These are phyloP conservation scores for Hetaerina titia DNA, from an alignment of 2,888 invertebrate species.

Conservation along the genomic window DNA sequence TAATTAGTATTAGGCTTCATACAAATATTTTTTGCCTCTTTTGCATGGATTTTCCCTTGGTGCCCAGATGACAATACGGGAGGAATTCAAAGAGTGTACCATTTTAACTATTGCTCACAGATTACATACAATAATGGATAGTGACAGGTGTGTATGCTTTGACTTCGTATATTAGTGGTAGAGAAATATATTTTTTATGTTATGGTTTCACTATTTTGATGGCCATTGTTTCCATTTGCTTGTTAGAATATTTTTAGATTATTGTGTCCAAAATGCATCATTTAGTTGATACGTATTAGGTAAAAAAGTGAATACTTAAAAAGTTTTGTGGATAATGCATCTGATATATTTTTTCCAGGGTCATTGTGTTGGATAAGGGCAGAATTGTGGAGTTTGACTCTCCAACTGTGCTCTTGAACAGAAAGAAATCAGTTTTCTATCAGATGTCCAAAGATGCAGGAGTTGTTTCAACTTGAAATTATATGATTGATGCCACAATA, in stretches of 20 bases:
- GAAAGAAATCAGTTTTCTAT: slow-evolving; percentile 77
- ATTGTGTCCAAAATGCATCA: no score
- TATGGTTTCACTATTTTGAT: no score
- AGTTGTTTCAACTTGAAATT: slow-evolving; percentile 72
- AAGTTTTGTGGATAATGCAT: not conserved
- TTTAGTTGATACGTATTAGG: no score
- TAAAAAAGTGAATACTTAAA: no score
- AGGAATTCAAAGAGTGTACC: slow-evolving; percentile 80
- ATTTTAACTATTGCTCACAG: slow-evolving; percentile 82
- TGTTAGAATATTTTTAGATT: no score
- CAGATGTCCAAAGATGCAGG: slow-evolving; percentile 79
- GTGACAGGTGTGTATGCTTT: slow-evolving; percentile 73
- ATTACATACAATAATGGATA: slow-evolving; percentile 80
- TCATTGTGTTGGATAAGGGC: slow-evolving; percentile 77
- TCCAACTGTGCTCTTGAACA: slow-evolving; percentile 75
- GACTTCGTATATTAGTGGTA: not conserved
- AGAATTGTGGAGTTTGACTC: slow-evolving; percentile 76
- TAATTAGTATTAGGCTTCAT: not conserved
- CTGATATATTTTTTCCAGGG: slow-evolving; percentile 75
- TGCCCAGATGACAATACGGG: slow-evolving; percentile 78
- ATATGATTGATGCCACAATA: slow-evolving; percentile 69
- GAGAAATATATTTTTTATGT: no score
- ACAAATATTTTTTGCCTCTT: not conserved
- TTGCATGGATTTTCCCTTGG: not conserved
- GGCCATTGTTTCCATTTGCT: no score